Evolutionary conservation across 2,888 invertebrate species (phyloP).

Genomic region (Caenorhabditis sinica): DNA sequence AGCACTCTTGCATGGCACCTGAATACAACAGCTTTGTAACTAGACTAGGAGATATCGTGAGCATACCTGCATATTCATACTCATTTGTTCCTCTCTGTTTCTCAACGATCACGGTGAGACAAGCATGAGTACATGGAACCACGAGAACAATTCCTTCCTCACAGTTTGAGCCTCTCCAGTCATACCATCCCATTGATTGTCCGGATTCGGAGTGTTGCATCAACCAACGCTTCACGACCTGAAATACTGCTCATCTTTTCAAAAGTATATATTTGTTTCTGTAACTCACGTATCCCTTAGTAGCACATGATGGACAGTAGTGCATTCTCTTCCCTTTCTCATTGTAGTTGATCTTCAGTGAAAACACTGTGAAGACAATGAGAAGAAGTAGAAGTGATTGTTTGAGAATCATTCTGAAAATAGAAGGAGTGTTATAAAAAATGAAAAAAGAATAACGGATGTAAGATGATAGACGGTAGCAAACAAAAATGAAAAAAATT

Average conservation of each 20-base stretch:
- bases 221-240: constrained; percentile 16
- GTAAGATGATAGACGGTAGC: not conserved
- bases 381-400: not conserved
- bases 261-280: not conserved
- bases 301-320: constrained; percentile 14
- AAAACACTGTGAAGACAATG: not conserved
- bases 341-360: not conserved
- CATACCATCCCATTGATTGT: constrained; percentile 18
- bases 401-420: constrained; percentile 19
- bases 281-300: constrained; percentile 12
- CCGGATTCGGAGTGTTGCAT: constrained; percentile 11
- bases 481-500: too few relatives aligned
- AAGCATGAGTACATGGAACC: not conserved
- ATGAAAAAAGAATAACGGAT: not conserved
- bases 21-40: not conserved
- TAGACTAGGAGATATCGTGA: not conserved
- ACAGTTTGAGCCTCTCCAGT: constrained; percentile 24
- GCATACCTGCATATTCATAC: constrained; percentile 12
- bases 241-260: not conserved
- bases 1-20: constrained; percentile 32
- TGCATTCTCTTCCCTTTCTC: not conserved
- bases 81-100: not conserved
- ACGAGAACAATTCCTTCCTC: not conserved
- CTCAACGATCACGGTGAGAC: constrained; percentile 14
- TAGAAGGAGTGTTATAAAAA: not conserved